Evolutionary conservation across 2,113 vertebrate genomes (phyloP), one percentile per base, ranked within the genome.

Genomic region (Misgurnus mizolepis): DNA sequence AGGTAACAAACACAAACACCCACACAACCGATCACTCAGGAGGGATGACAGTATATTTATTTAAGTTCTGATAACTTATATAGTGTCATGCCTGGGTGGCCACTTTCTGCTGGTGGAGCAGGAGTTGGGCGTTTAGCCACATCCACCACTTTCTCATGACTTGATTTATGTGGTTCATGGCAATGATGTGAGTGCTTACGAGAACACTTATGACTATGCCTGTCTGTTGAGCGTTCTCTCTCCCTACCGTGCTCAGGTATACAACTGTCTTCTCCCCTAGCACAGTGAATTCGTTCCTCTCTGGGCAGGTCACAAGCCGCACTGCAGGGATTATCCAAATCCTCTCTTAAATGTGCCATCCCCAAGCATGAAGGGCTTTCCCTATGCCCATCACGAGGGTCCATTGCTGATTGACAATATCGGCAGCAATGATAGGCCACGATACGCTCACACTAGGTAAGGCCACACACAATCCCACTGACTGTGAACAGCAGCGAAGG

Each of bases 301-400:
- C 65, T 18, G 15, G 65, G 15, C 39, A 10, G 64, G 15, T 66
- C 64, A 66, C 14, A 40, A 66, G 15, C 40, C 5, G 7, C 40
- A 41, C 39, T 43, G 7, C 64, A 66, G 64, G 14, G 15, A 66
- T 66, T 66, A 66, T 66, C 64, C 14, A 66, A 34, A 65, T 65
- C 39, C 12, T 41, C 14, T 1, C 14, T 65, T 7, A 65, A 41
- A 41, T 65, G 39, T 12, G 34, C 62, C 3, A 17, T 17, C 14
- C 14, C 62, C 40, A 66, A 7, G 64, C 64, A 66, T 43, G 15
- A 66, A 66, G 7, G 49, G 49, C 49, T 4, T 50, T 66, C 39
- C 64, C 64, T 66, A n/a, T 43, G 15, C 15, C 39, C 7, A 66
- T n/a, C 64, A 41, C 7, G 7, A 17, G 39, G 64, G 39, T 41